Base-by-base conservation (phyloP, 2,113 vertebrate species). In the Tetrao urogallus region DNA sequence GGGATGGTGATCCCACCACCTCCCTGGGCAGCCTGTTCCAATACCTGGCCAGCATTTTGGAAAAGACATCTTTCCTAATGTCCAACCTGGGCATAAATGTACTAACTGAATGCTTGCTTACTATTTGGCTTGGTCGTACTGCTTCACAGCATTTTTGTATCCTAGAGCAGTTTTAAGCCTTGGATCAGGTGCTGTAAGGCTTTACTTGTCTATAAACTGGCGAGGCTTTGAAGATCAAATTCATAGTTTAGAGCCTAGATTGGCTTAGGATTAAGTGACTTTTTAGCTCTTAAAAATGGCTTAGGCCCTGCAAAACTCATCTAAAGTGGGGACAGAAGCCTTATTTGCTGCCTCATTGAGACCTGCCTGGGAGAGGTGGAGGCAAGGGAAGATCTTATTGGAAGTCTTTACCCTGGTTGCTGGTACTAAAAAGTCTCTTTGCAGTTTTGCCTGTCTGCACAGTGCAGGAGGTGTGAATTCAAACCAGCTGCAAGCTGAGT, bases 231-330 rank as follows among this genome's bases (percentile, higher is more conserved):
- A 77, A 94, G 75, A 92, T 94, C 75, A 80, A 92, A 36, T 34
- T 76, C 75, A 71, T 94, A 79, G 78, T 88, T n/a, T 15, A 52
- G 56, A 80, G 87, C 38, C 32, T 86, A 79, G 60, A 79, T 82
- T 93, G 91, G 77, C 78, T 95, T 96, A 95, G 83, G 70, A 42
- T 94, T 95, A 96, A 93, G 82, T 47, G 87, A 87, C 38, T 93
- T 91, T 93, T 43, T 67, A 80, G 67, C 40, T 93, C 64, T 93
- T 96, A 72, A 91, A 54, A 87, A 89, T 89, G 89, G 72, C 89
- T 93, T 94, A 91, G 80, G 56, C 15, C 20, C 3, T 82, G 7
- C 70, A 87, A 92, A 94, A 56, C 56, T 81, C 22, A 13, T 15
- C 6, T 85, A 57, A 27, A 88, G 13, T 42, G 32, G 47, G 42